Percentiles rank a stretch among this genome's conserved stretches.
Conservation (phyloP, 1,140 invertebrate genomes). For the Drosophila bifasciata region DNA sequence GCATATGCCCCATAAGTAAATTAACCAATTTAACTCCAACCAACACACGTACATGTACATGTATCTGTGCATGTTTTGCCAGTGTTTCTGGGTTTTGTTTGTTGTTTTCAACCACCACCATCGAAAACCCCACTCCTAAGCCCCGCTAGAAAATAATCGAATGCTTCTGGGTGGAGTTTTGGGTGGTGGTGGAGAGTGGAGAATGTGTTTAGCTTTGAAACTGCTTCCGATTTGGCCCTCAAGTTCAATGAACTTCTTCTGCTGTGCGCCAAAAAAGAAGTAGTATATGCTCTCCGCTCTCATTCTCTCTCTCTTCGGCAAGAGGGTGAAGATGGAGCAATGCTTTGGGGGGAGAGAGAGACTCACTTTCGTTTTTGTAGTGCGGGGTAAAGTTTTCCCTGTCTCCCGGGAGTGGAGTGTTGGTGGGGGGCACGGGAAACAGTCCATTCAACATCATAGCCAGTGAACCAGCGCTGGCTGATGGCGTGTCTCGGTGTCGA, state of each 20-base stretch:
- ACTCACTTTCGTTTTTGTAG: constrained; percentile 64
- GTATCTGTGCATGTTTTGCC: constrained; percentile 9
- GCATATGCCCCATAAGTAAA: constrained; percentile 32
- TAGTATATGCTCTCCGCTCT: too few species aligned
- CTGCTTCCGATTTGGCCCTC: constrained; percentile 52
- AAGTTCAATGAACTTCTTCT: constrained; percentile 66
- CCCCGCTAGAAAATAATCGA: constrained; percentile 3
- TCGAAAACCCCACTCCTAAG: constrained; percentile 1
- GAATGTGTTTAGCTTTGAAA: constrained; percentile 6
- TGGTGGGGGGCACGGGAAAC: constrained; percentile 1
- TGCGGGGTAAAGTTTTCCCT: constrained; percentile 35
- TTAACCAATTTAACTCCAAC: constrained; percentile 51
- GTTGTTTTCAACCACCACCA: constrained; percentile 41
- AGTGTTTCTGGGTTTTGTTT: neutral
- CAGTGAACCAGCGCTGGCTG: constrained; percentile 50
- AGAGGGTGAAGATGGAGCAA: constrained; percentile 4
- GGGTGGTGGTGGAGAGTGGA: neutral
- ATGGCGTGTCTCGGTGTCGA: constrained; percentile 47
- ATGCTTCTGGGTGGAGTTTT: constrained; percentile 9
- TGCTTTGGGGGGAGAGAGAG: constrained; percentile 10
- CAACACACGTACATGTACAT: too few species aligned
- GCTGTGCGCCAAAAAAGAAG: constrained; percentile 47
- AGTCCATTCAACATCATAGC: constrained; percentile 50
- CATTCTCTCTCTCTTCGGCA: constrained; percentile 12
- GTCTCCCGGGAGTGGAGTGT: too few species aligned